These are phyloP conservation scores for Drosophila bocki DNA, from an alignment of 1,140 invertebrate species.

Conservation along the genomic window DNA sequence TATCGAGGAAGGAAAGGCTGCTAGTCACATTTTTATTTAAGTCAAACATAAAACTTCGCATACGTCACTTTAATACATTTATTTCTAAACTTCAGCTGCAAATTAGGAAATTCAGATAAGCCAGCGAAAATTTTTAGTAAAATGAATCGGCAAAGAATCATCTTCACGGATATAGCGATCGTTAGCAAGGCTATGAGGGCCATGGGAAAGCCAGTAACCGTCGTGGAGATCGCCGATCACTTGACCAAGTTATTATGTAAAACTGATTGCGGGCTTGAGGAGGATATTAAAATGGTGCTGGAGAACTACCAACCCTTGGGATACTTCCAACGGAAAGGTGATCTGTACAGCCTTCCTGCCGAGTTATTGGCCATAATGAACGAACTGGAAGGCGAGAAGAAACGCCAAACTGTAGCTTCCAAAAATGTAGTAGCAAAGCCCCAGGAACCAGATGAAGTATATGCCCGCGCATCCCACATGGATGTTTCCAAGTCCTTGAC, in stretches of 20 bases:
- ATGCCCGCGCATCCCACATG: background rate
- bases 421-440: too few relatives aligned
- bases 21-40: background rate
- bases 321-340: conserved; percentile 4
- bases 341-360: conserved; percentile 2
- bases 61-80: background rate
- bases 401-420: fast-evolving
- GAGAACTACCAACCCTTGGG: conserved; percentile 7
- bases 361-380: conserved; percentile 13
- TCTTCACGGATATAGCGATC: conserved; percentile 7
- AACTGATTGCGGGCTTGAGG: background rate
- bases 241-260: background rate
- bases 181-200: conserved; percentile 7
- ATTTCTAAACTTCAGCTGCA: background rate
- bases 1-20: too few relatives aligned
- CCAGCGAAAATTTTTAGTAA: conserved; percentile 8
- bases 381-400: background rate
- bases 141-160: conserved; percentile 9
- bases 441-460: background rate
- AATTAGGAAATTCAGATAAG: background rate
- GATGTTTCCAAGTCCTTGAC: conserved; percentile 7
- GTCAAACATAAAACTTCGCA: background rate
- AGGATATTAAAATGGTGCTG: background rate
- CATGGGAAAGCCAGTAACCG: conserved; percentile 1
- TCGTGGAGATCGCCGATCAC: conserved; percentile 3